Evolutionary conservation across 2,888 invertebrate genomes (phyloP), one percentile per base, ranked within the genome.

Genomic region (Lithophane socia): DNA sequence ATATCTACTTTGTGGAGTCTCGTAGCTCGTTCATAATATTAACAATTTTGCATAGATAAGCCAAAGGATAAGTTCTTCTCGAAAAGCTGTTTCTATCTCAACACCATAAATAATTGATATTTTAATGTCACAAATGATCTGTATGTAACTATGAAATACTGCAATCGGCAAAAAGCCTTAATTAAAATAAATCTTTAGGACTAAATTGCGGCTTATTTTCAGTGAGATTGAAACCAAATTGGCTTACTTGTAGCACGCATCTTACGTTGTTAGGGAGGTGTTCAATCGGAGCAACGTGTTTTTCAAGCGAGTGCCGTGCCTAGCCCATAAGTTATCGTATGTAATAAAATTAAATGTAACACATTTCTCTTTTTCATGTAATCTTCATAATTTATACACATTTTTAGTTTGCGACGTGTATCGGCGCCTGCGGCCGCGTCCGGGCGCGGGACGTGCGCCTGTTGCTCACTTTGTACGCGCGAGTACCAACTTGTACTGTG

Each of bases 341-440:
- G 96, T 96, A 96, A 96, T 96, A 96, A 96, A 96, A 96, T 96
- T 96, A 96, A 96, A 96, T 96, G 96, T 96, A 96, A 95, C 96
- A 96, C 96, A 96, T 96, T 96, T 96, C 95, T 96, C 96, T 95
- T 96, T 96, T 96, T 95, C 96, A 94, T 94, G 94, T 96, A 96
- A 96, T 96, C 96, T 96, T 96, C 93, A 96, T 96, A 96, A 96
- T 96, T 96, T 96, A 96, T 96, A 94, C 93, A 94, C 93, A 95
- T 95, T 96, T 96, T 96, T 95, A 95, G 95, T 94, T 94, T 86
- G 95, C 94, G 94, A 94, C 93, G 93, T 93, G 93, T 92, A 93
- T 93, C 92, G 94, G 92, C 94, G 94, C 94, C 94, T 85, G 92
- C 77, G 93, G 94, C 92, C 90, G 89, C 88, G 89, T 68, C 68